These are phyloP conservation scores for Drosophila subobscura DNA, from an alignment of 1,140 invertebrate species.

Conservation along the genomic window DNA sequence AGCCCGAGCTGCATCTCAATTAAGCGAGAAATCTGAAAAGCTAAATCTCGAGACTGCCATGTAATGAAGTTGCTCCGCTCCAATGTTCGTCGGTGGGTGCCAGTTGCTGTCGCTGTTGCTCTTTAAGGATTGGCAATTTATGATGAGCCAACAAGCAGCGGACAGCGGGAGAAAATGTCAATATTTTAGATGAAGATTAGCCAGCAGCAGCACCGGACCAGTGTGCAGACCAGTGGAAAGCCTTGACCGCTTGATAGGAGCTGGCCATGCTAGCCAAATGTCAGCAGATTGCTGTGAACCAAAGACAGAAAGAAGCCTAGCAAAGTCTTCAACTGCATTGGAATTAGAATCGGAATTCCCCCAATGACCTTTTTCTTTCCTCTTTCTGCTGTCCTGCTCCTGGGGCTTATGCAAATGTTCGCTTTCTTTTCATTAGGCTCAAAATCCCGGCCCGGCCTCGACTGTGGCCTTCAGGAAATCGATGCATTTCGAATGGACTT, in stretches of 20 bases:
- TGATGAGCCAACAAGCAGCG: slow-evolving; percentile 25
- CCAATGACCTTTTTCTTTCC: slow-evolving; percentile 11
- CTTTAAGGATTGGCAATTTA: slow-evolving; percentile 56
- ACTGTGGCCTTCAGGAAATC: slow-evolving; percentile 47
- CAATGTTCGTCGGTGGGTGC: slow-evolving; percentile 11
- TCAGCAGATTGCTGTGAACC: too few species aligned
- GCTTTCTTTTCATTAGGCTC: slow-evolving; percentile 56
- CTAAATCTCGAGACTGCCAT: slow-evolving; percentile 30
- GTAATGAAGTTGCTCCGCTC: slow-evolving; percentile 57
- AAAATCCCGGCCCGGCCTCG: slow-evolving; percentile 20
- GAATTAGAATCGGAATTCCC: not conserved
- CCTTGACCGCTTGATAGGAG: slow-evolving; percentile 42
- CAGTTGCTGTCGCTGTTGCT: slow-evolving; percentile 14
- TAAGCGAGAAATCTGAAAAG: slow-evolving; percentile 44
- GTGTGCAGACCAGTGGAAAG: slow-evolving; percentile 21
- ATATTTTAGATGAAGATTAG: slow-evolving; percentile 48
- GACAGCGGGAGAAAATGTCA: slow-evolving; percentile 37
- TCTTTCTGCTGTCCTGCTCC: not conserved
- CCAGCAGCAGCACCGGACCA: not conserved
- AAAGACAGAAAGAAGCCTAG: too few species aligned
- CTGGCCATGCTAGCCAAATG: slow-evolving; percentile 25
- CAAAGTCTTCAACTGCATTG: too few species aligned
- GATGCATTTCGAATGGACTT: slow-evolving; percentile 68
- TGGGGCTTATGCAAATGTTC: slow-evolving; percentile 44
- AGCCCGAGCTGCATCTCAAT: slow-evolving; percentile 59